Evolutionary conservation across 1,140 invertebrate genomes (phyloP).

Genomic region (Holcopasites calliopsidis): DNA sequence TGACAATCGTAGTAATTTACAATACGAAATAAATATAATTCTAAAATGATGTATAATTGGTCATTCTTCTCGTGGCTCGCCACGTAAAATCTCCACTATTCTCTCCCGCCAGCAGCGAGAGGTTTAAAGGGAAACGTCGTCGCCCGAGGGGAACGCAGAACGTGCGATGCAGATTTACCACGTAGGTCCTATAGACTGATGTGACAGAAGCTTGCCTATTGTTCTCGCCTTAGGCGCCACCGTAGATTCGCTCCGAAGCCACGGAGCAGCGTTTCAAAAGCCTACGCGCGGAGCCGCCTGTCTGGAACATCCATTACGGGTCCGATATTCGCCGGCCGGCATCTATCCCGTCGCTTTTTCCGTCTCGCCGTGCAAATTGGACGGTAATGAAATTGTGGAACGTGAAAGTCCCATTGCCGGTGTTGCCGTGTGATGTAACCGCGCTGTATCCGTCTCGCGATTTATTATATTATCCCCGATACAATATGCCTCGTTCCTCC

Average conservation of each 20-base stretch:
- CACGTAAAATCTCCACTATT: not conserved
- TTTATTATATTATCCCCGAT: conserved; percentile 12
- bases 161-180: conserved; percentile 1
- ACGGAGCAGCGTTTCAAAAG: not conserved
- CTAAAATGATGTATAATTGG: too few relatives aligned
- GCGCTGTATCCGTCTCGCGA: not conserved
- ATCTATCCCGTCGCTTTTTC: not conserved
- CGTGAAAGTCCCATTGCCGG: not conserved
- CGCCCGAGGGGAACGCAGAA: not conserved
- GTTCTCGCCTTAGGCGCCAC: conserved; percentile 27
- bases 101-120: not conserved
- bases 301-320: conserved; percentile 23
- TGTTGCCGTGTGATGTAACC: not conserved
- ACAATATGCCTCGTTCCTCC: not conserved
- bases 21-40: too few relatives aligned
- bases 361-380: not conserved
- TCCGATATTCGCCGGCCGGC: not conserved
- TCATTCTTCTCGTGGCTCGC: not conserved
- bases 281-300: conserved; percentile 25
- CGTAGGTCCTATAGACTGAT: conserved; percentile 3
- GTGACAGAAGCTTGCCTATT: conserved; percentile 38
- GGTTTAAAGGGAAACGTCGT: too few relatives aligned
- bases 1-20: too few relatives aligned
- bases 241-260: conserved; percentile 20
- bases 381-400: conserved; percentile 9